Evolutionary conservation across 2,797 vertebrate species (phyloP), one percentile per base, ranked within the genome.

Genomic region (Sebastes variabilis): DNA sequence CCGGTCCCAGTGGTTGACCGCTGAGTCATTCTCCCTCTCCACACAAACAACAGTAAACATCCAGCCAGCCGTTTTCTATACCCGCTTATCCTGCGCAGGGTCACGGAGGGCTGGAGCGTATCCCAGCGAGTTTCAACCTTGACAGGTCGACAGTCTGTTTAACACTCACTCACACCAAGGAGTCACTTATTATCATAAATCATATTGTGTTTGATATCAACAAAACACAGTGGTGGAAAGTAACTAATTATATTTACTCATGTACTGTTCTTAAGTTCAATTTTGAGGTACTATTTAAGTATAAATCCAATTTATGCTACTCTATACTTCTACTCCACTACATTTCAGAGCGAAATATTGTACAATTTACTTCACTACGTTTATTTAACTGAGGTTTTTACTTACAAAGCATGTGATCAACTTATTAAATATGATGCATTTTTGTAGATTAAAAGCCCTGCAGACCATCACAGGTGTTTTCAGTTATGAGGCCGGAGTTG

Each of bases 1-100:
- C 73, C 4, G 7, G 70, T 71, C 30, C 30, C 11, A 12, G 27
- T 12, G 73, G 69, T 12, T 69, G 69, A 76, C 74, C 34, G n/a
- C 82, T 83, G 83, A 85, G 52, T 88, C 83, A 77, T 3, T 52
- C 74, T 80, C 20, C 59, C 55, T 69, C 67, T 81, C 29, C 16
- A 52, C 72, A 73, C 62, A 71, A 74, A 84, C 32, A 75, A 83
- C 59, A 81, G 80, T 66, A 89, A 84, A 83, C 72, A 79, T 73
- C 80, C 81, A 79, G 18, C 70, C 61, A 69, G 68, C 72, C 67
- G 72, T 77, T 87, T 80, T 72, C 46, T 24, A 27, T 42, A 60
- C 12, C 75, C 14, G 8, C 52, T 82, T 72, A 49, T 79, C 76
- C 56, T 42, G 60, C 20, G 42, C 56, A 36, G 55, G 46, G 80